phyloP scores from a whole-genome alignment of 2,113 vertebrate species.

The Pachyramphus minor region DNA sequence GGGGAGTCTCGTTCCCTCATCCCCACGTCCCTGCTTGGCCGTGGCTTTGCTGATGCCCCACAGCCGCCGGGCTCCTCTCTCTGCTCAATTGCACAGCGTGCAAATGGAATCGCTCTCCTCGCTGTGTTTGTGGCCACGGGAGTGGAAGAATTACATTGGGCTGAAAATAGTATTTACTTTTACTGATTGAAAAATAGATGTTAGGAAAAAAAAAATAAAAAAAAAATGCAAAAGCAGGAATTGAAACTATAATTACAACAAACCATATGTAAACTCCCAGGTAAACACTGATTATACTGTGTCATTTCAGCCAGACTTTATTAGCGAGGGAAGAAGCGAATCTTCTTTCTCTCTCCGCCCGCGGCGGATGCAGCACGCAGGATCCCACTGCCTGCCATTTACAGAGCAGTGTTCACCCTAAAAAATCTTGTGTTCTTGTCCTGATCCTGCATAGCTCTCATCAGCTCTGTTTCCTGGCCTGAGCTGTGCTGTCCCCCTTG shows the following conservation, averaged over 20 bases:
- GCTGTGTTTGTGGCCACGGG: conserved; percentile 61
- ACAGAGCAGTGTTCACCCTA: neutral
- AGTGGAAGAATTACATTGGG: conserved; percentile 71
- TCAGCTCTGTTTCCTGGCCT: neutral
- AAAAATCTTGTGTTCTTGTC: neutral
- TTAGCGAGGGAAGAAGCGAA: conserved; percentile 48
- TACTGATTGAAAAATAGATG: conserved; percentile 71
- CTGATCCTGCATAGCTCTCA: neutral
- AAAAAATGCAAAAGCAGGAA: conserved; percentile 62
- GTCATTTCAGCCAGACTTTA: conserved; percentile 67
- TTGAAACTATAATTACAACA: conserved; percentile 75
- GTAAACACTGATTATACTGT: conserved; percentile 72
- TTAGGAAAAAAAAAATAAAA: conserved; percentile 44
- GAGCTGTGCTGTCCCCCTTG: rapidly evolving
- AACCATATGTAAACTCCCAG: conserved; percentile 71
- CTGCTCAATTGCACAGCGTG: conserved; percentile 63
- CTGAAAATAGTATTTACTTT: conserved; percentile 74
- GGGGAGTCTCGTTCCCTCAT: neutral
- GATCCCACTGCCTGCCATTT: conserved; percentile 43
- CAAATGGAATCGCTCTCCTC: conserved; percentile 63
- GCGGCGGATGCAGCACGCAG: neutral
- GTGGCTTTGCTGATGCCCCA: conserved; percentile 24
- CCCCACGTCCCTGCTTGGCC: neutral
- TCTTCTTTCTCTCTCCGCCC: conserved; percentile 12
- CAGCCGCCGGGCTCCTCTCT: conserved; percentile 49